These are phyloP conservation scores for Copidosoma floridanum DNA, from an alignment of 1,140 invertebrate genomes.

Conservation along the genomic window DNA sequence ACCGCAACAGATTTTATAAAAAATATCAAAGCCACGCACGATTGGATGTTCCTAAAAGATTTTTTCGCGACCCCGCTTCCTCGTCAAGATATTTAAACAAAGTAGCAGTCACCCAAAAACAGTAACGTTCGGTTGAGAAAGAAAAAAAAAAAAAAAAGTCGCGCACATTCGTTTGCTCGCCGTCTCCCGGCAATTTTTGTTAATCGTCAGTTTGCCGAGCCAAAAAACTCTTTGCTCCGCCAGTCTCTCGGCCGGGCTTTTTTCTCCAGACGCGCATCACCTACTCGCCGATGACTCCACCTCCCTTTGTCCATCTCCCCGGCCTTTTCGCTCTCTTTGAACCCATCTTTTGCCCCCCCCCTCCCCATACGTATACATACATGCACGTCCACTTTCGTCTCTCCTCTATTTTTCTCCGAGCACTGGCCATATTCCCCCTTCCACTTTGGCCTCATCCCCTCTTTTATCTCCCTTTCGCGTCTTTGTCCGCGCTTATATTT, in stretches of 20 bases:
- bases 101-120: too few species aligned
- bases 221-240: conserved; percentile 24
- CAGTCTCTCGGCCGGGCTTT: conserved; percentile 18
- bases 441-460: conserved; percentile 4
- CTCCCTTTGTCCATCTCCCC: conserved; percentile 18
- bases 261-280: neutral
- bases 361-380: neutral
- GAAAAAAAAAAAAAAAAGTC: too few species aligned
- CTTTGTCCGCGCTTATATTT: conserved; percentile 1
- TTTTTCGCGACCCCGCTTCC: too few species aligned
- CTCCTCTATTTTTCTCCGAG: conserved; percentile 27
- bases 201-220: conserved; percentile 18
- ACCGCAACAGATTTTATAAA: too few species aligned
- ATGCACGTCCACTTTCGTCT: conserved; percentile 4
- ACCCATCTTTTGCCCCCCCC: neutral
- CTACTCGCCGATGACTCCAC: conserved; percentile 17
- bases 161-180: too few species aligned
- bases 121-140: too few species aligned
- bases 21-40: too few species aligned
- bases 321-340: conserved; percentile 9
- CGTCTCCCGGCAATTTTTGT: conserved; percentile 12
- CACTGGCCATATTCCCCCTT: conserved; percentile 10
- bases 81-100: too few species aligned
- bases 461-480: neutral
- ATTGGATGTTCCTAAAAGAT: too few species aligned